Evolutionary conservation across 2,113 vertebrate species (phyloP).

Genomic region (Girardinichthys multiradiatus): DNA sequence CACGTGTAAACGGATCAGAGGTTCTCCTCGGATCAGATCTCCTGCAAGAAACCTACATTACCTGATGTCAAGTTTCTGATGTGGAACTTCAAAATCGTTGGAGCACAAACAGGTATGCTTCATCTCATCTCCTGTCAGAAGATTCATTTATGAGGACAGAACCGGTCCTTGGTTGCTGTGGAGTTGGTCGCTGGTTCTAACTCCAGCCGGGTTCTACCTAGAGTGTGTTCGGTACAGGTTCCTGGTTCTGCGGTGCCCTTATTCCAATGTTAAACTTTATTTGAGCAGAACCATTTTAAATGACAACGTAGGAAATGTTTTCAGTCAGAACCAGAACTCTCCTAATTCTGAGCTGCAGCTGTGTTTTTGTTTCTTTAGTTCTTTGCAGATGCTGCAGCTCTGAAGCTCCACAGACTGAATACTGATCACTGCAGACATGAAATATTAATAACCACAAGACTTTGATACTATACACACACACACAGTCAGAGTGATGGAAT

Average conservation of each 20-base stretch:
- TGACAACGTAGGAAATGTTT: too few relatives aligned
- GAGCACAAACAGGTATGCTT: neutral
- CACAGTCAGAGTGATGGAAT: constrained; percentile 17
- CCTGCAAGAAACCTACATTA: neutral
- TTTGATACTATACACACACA: constrained; percentile 47
- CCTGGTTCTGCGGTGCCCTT: too few relatives aligned
- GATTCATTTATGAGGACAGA: too few relatives aligned
- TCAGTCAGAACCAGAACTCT: too few relatives aligned
- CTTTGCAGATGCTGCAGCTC: constrained; percentile 25
- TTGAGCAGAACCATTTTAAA: too few relatives aligned
- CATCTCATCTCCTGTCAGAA: neutral
- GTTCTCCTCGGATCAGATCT: neutral
- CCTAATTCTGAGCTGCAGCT: too few relatives aligned
- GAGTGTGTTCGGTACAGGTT: too few relatives aligned
- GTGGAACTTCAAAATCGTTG: neutral
- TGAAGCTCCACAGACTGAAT: constrained; percentile 59
- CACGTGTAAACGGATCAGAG: neutral
- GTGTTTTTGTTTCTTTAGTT: neutral
- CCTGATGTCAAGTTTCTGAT: neutral
- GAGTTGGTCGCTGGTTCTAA: too few relatives aligned
- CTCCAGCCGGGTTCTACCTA: too few relatives aligned
- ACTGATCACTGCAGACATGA: constrained; percentile 59
- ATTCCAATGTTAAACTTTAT: too few relatives aligned
- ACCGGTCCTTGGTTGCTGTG: neutral
- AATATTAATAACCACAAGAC: constrained; percentile 62